phyloP scores from a whole-genome alignment of 2,888 invertebrate species.

The Ferdinandea cuprea region DNA sequence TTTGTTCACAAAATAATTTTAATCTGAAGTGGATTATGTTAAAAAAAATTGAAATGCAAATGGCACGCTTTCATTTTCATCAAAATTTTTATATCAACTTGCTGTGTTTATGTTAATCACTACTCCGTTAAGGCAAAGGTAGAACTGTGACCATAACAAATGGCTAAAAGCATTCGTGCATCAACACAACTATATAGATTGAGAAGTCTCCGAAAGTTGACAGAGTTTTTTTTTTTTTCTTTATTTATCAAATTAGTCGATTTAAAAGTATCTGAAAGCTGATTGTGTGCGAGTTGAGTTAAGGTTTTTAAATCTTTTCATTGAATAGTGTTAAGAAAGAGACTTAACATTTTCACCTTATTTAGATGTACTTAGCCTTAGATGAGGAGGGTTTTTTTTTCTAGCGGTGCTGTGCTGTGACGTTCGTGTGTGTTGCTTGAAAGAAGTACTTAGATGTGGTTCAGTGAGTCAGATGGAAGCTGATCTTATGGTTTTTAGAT shows the following conservation, averaged over 20 bases:
- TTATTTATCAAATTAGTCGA: background rate
- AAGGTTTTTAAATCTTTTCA: no score
- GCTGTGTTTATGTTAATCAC: conserved; percentile 18
- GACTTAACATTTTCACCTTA: background rate
- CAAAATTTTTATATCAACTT: background rate
- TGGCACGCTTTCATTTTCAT: conserved; percentile 27
- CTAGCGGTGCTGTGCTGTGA: no score
- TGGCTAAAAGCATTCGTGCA: conserved; percentile 12
- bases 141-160: conserved; percentile 15
- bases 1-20: no score
- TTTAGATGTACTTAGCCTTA: conserved; percentile 7
- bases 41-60: background rate
- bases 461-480: background rate
- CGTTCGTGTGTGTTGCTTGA: background rate
- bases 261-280: background rate
- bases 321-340: no score
- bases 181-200: background rate
- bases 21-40: background rate
- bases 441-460: conserved; percentile 2
- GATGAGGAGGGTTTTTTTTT: background rate
- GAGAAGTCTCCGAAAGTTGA: conserved; percentile 17
- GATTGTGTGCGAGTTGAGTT: no score
- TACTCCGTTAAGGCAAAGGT: conserved; percentile 4
- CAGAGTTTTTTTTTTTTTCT: no score
- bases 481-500: conserved; percentile 5